A percentile compares a stretch with the other conserved stretches of the same genome.
Evolutionary conservation across 1,140 invertebrate genomes (phyloP).

Genomic region (Drosophila bocki): DNA sequence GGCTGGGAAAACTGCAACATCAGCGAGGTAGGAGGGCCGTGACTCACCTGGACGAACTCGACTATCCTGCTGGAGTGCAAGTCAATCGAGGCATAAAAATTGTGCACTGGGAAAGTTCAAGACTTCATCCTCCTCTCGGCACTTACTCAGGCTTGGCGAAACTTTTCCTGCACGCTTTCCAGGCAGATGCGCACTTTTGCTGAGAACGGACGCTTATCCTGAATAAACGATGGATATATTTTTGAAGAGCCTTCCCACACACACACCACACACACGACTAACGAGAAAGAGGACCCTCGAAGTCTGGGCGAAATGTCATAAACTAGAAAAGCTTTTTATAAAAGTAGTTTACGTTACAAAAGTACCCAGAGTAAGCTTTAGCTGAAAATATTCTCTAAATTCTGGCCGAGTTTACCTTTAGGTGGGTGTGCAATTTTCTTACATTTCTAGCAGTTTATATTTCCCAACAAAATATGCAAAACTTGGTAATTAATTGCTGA

Average conservation of each 20-base stretch:
- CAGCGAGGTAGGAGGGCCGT: neutral
- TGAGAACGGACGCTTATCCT: slow-evolving; percentile 6
- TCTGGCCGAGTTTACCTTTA: neutral
- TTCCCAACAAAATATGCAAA: neutral
- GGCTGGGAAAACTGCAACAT: slow-evolving; percentile 18
- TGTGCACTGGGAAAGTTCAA: slow-evolving; percentile 22
- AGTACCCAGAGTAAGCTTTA: neutral
- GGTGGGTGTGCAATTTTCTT: no score
- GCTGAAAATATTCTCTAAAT: neutral
- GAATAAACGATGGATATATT: slow-evolving; percentile 16
- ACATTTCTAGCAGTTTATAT: neutral
- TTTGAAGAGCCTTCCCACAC: slow-evolving; percentile 11
- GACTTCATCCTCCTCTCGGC: neutral
- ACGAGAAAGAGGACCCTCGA: slow-evolving; percentile 11
- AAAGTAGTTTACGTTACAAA: slow-evolving; percentile 10
- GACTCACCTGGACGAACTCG: slow-evolving; percentile 19
- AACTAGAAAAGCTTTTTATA: slow-evolving; percentile 19
- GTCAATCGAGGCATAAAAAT: slow-evolving; percentile 64
- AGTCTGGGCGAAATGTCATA: slow-evolving; percentile 13
- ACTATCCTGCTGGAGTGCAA: slow-evolving; percentile 29
- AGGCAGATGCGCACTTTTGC: slow-evolving; percentile 19
- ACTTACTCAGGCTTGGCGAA: slow-evolving; percentile 1
- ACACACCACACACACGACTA: neutral
- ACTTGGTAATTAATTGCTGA: slow-evolving; percentile 2
- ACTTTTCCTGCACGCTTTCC: slow-evolving; percentile 4